A percentile compares a stretch with the other conserved stretches of the same genome.
Conservation (phyloP, 2,113 vertebrate species). For the Geothlypis trichas region DNA sequence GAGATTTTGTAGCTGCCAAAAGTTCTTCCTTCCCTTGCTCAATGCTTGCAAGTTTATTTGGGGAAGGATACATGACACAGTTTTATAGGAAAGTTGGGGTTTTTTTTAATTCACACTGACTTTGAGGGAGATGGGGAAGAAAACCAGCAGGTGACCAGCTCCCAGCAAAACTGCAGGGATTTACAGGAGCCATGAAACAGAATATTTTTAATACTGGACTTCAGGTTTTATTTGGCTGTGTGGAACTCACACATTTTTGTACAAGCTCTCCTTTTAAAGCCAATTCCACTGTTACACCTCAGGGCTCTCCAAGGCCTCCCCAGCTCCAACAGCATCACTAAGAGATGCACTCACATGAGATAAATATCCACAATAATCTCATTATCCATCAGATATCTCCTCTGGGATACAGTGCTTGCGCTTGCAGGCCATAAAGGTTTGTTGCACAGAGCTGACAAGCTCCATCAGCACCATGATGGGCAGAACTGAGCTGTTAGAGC, state of each 20-base stretch:
- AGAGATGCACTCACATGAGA: neutral
- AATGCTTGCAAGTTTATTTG: neutral
- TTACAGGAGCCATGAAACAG: neutral
- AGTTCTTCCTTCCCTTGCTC: neutral
- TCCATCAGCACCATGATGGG: neutral
- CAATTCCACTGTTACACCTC: neutral
- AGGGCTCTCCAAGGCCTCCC: neutral
- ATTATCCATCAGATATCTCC: neutral
- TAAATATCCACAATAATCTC: neutral
- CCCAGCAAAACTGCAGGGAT: neutral
- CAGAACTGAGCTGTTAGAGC: neutral
- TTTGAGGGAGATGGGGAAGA: neutral
- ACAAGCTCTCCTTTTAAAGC: neutral
- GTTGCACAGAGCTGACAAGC: neutral
- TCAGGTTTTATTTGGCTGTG: neutral
- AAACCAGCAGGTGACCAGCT: neutral
- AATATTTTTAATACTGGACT: neutral
- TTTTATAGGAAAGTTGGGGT: neutral
- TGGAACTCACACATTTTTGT: neutral
- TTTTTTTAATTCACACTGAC: neutral
- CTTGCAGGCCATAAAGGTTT: neutral
- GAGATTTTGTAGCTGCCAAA: slow-evolving; percentile 12
- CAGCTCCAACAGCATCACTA: neutral
- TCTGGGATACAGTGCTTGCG: neutral
- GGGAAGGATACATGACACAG: neutral